Evolutionary conservation across 2,113 vertebrate genomes (phyloP), one percentile per base, ranked within the genome.

Genomic region (Indri indri): DNA sequence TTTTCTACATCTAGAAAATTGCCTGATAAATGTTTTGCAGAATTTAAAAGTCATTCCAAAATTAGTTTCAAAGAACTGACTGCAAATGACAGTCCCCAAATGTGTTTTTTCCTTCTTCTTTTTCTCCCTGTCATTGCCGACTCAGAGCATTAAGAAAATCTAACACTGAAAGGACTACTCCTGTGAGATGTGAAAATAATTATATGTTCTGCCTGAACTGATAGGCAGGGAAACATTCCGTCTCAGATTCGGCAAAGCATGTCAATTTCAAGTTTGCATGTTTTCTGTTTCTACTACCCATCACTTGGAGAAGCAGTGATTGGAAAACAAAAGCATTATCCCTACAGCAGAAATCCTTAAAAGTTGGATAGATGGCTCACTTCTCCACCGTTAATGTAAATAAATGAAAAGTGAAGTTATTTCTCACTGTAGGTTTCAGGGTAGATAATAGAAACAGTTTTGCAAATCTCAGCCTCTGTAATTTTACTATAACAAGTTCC

Each of bases 121-220:
- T 95, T 97, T 63, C 54, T 89, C n/a, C 83, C 87, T 98, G 45
- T 63, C 97, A 97, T 25, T 96, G 73, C 57, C 88, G 83, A 50
- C 52, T 90, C 68, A 96, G n/a, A 96, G 88, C 79, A 76, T 96
- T 98, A 96, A 65, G 30, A 65, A 71, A 96, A 97, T 94, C 88
- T 97, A 97, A 96, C 23, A 87, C 61, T 91, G 94, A 97, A 96
- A 97, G 68, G 81, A 84, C 50, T 88, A 57, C 87, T 98, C 92
- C 95, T 94, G 71, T 77, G 97, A 98, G 83, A 97, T 95, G 66
- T 98, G 96, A 98, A 98, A 98, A 97, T 98, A 98, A 98, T 98
- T 98, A 94, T 86, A 97, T 42, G 40, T 98, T 98, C 96, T 98
- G 93, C 95, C 95, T 97, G 94, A 98, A 94, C 63, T 98, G 97